Conservation (phyloP, 37 sponge, comb jelly and placozoan genomes). For the Geodia barretti region DNA sequence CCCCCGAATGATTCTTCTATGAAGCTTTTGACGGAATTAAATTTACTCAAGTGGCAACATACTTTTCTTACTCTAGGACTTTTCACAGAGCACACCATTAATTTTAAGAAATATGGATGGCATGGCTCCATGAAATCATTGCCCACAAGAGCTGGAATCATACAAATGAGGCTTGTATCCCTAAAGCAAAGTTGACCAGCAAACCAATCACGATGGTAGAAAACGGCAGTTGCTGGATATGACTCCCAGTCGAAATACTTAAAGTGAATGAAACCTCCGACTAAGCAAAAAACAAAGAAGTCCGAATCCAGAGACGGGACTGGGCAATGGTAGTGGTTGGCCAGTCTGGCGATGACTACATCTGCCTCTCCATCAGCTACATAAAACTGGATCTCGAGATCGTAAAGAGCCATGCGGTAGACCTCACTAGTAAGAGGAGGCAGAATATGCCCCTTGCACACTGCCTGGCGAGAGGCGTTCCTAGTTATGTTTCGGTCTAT, state of each 20-base stretch:
- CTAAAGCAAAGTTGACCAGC: conserved; percentile 7
- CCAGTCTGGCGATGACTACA: conserved; percentile 41
- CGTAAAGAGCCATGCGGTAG: conserved; percentile 10
- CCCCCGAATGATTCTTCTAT: neutral
- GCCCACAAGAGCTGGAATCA: conserved; percentile 62
- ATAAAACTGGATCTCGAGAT: conserved; percentile 15
- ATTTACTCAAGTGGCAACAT: neutral
- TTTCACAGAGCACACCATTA: neutral
- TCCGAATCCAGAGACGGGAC: conserved; percentile 76
- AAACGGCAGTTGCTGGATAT: conserved; percentile 31
- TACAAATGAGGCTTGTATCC: conserved; percentile 17
- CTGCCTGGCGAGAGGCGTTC: no score
- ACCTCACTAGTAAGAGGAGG: conserved; percentile 19
- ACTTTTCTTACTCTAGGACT: neutral
- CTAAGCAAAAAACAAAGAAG: conserved; percentile 72
- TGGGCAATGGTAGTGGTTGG: conserved; percentile 62
- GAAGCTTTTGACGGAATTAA: neutral
- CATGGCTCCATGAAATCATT: conserved; percentile 53
- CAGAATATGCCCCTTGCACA: neutral
- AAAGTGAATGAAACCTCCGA: conserved; percentile 66
- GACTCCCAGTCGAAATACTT: conserved; percentile 46
- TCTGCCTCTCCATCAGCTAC: conserved; percentile 85
- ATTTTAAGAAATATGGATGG: neutral
- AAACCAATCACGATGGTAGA: conserved; percentile 40
- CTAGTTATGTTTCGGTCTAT: neutral